Evolutionary conservation across 2,888 invertebrate species (phyloP).

Genomic region (Trissonchulus sp.): DNA sequence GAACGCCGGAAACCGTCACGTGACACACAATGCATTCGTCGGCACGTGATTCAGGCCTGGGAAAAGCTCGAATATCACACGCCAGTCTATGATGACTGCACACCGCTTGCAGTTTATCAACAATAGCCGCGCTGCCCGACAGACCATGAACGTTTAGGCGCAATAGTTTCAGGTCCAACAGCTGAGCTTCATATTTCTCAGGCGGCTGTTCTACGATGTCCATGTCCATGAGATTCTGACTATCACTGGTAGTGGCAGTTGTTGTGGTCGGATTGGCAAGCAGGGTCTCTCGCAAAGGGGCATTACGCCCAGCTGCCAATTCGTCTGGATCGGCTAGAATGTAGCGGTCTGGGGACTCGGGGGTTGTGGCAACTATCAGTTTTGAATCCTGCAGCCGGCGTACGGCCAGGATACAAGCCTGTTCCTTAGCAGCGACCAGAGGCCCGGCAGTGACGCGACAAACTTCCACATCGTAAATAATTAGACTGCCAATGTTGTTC

Average conservation of each 20-base stretch:
- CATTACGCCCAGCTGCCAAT: too few relatives aligned
- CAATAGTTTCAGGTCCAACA: neutral
- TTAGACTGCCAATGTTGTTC: neutral
- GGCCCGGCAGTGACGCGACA: constrained; percentile 1
- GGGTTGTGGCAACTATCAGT: neutral
- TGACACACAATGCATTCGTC: neutral
- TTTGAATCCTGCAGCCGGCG: neutral
- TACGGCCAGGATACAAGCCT: neutral
- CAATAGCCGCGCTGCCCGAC: neutral
- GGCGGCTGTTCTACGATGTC: too few relatives aligned
- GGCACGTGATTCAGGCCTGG: neutral
- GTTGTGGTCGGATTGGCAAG: too few relatives aligned
- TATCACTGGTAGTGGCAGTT: neutral
- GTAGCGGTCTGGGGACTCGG: too few relatives aligned
- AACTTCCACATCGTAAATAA: neutral
- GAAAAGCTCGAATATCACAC: neutral
- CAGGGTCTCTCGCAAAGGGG: too few relatives aligned
- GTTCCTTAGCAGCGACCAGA: neutral
- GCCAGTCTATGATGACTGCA: neutral
- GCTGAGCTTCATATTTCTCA: too few relatives aligned
- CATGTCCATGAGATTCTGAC: too few relatives aligned
- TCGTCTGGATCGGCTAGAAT: too few relatives aligned
- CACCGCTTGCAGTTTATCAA: neutral
- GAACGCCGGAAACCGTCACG: neutral
- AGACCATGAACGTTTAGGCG: neutral